Evolutionary conservation across 2,888 invertebrate species (phyloP).

Genomic region (Brachyptera putata): DNA sequence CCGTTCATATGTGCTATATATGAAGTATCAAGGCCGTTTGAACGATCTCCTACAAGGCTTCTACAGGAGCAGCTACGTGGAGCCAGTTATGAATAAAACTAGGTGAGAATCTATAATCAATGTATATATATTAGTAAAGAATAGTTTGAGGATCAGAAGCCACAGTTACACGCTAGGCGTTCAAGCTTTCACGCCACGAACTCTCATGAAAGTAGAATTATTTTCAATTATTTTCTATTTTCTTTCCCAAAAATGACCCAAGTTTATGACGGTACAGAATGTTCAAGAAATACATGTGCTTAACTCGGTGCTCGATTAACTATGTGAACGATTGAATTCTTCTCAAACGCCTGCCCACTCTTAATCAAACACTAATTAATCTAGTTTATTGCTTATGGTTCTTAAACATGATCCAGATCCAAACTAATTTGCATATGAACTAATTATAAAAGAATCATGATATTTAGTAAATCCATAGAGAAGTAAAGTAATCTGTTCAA

Average conservation of each 20-base stretch:
- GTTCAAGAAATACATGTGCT: too few relatives aligned
- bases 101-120: conserved; percentile 36
- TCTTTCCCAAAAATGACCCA: too few relatives aligned
- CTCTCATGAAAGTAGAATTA: neutral
- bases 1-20: conserved; percentile 40
- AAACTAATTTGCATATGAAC: too few relatives aligned
- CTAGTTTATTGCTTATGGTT: too few relatives aligned
- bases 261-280: too few relatives aligned
- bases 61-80: conserved; percentile 51
- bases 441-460: too few relatives aligned
- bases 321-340: neutral
- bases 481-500: too few relatives aligned
- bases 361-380: too few relatives aligned
- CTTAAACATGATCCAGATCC: too few relatives aligned
- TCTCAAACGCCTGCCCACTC: neutral
- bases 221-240: neutral
- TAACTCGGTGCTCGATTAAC: neutral
- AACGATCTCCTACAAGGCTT: conserved; percentile 48
- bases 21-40: conserved; percentile 43
- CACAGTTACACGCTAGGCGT: neutral
- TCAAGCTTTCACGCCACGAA: neutral
- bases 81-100: conserved; percentile 36
- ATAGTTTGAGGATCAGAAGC: neutral
- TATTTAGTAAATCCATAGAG: too few relatives aligned
- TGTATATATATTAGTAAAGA: neutral